Evolutionary conservation across 37 sponge, comb jelly and placozoan species (phyloP).

Genomic region (Amphimedon queenslandica): DNA sequence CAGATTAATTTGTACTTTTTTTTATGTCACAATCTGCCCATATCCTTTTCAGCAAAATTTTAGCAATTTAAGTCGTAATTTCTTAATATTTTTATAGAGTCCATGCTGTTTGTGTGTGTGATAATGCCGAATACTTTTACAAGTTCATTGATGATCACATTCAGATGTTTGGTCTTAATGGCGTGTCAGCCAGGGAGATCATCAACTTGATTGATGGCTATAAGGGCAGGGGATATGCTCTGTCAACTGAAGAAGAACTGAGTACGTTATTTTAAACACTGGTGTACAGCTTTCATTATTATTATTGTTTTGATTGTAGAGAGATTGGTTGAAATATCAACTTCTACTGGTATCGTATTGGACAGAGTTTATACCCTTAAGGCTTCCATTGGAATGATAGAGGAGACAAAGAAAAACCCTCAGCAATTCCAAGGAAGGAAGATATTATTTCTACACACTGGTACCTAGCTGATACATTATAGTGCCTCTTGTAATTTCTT

Average conservation of each 20-base stretch:
- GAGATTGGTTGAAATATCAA: slow-evolving; percentile 12
- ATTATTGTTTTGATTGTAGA: background rate
- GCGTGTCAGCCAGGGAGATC: slow-evolving; percentile 25
- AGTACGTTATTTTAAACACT: slow-evolving; percentile 22
- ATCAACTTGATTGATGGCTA: slow-evolving; percentile 82
- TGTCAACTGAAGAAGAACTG: slow-evolving; percentile 73
- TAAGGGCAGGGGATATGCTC: slow-evolving; percentile 74
- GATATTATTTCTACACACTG: slow-evolving; percentile 90
- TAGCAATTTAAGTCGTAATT: no score
- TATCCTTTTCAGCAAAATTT: no score
- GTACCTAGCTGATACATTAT: slow-evolving; percentile 11
- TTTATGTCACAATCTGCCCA: no score
- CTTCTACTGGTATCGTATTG: slow-evolving; percentile 62
- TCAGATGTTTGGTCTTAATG: slow-evolving; percentile 26
- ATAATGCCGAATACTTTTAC: slow-evolving; percentile 66
- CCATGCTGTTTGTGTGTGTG: slow-evolving; percentile 81
- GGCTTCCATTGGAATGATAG: slow-evolving; percentile 78
- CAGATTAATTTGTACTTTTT: no score
- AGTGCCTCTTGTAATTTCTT: background rate
- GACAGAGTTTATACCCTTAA: slow-evolving; percentile 85
- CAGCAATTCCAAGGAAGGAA: slow-evolving; percentile 57
- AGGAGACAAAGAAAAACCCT: slow-evolving; percentile 64
- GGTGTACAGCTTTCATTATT: background rate
- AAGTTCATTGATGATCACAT: slow-evolving; percentile 47
- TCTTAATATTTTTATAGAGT: no score